Base-by-base conservation (phyloP, 64 coral and sea anemone species). In the Montipora foliosa region DNA sequence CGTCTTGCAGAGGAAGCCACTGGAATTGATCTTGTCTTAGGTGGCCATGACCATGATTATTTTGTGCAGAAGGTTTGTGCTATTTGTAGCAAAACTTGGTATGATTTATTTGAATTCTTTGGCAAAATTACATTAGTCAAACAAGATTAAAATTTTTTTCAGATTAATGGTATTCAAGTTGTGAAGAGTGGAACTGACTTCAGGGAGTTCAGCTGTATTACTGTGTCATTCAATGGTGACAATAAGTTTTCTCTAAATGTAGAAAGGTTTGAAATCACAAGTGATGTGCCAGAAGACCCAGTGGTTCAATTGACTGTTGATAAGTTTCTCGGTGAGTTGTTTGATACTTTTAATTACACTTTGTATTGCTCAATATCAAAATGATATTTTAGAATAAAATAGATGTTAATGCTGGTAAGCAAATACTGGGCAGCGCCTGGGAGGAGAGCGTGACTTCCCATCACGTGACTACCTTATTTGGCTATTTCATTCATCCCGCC, bases 111-210 rank as follows among this genome's bases (percentile, higher is more conserved):
- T 37, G 37, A 37, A 37, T 37, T 37, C 37, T 37, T 37, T 2
- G 37, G 37, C 37, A 37, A 37, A 37, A 37, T 37, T 37, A 2
- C 37, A 37, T 37, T 37, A 37, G 37, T 37, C 37, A 37, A 37
- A 37, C 37, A 37, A 1, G 37, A 37, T 37, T 37, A 37, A 37
- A 2, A 2, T 13, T 68, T 11, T 86, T 48, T 88, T 29, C n/a
- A n/a, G 95, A 91, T 96, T 48, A 98, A 95, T 76, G 96, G 93
- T 45, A 75, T 98, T 60, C 77, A 95, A 4, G 92, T 98, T 47
- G 87, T 98, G 13, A 98, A 98, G 79, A 98, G 96, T 98, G 96
- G 96, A 44, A 90, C 96, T 77, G 96, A 98, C 81, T 98, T 98
- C 49, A 89, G 96, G 8, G 90, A 98, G 46, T 95, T 98, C 17